Percentiles rank a stretch among this genome's conserved stretches.
These are phyloP conservation scores for Julus scandinavius DNA, from an alignment of 2,888 invertebrate species.

Conservation along the genomic window DNA sequence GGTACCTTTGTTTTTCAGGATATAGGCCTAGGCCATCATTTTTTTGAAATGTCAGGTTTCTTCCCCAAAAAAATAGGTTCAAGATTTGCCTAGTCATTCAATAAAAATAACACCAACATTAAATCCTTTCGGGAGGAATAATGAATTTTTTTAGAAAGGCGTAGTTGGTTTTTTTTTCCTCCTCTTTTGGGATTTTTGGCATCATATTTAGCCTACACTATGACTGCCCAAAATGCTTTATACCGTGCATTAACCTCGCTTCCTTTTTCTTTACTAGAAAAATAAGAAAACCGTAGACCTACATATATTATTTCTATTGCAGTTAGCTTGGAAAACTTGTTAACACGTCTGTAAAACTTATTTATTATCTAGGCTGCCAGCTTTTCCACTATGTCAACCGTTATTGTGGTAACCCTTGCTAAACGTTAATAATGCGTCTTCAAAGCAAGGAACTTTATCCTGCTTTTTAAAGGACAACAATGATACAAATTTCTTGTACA, in stretches of 20 bases:
- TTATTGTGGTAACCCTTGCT: neutral
- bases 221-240: neutral
- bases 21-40: slow-evolving; percentile 13
- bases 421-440: neutral
- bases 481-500: too few relatives aligned
- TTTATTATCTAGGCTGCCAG: neutral
- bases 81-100: neutral
- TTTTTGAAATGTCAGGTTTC: neutral
- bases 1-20: neutral
- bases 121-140: neutral
- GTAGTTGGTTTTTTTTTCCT: neutral
- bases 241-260: slow-evolving; percentile 12
- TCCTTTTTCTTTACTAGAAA: slow-evolving; percentile 25
- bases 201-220: neutral
- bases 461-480: neutral
- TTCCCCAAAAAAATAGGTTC: neutral
- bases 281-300: slow-evolving; percentile 9
- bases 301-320: slow-evolving; percentile 29
- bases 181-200: neutral
- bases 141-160: slow-evolving; percentile 14
- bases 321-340: slow-evolving; percentile 30
- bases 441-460: neutral
- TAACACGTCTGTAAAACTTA: neutral
- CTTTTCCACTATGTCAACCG: neutral
- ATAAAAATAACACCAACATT: neutral